Base-by-base conservation (phyloP, 2,113 vertebrate species). In the Andinoacara biseriatus region DNA sequence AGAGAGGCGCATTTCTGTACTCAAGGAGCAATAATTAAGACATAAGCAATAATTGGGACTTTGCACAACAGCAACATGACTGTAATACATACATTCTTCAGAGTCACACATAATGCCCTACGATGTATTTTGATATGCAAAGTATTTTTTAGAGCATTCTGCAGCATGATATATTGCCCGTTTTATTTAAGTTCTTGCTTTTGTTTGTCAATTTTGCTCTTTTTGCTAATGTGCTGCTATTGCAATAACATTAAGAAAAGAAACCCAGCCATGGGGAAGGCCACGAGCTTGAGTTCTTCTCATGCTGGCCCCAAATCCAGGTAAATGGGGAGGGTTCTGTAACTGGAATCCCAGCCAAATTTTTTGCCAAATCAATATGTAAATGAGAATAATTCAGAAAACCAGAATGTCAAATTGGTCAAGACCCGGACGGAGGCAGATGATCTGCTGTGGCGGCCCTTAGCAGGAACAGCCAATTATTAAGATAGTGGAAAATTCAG, bases 1-100 rank as follows among this genome's bases (percentile, higher is more conserved):
- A 75, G 79, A 80, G 61, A 77, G 60, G 72, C 60, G 62, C 59
- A 60, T 69, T 35, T 80, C 60, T 89, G 74, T 69, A 17, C 52
- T 80, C 35, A 63, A 78, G 65, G 5, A 33, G 49, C 67, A 65
- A 81, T 57, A 61, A 84, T 80, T 76, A 14, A 1, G 13, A 52
- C n/a, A n/a, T n/a, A n/a, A n/a, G n/a, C n/a, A n/a, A n/a, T n/a
- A n/a, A n/a, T n/a, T n/a, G n/a, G n/a, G n/a, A 62, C 33, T 58
- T 43, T 69, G 17, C 31, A 20, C 18, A 52, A 49, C 18, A 38
- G 43, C 33, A 78, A 24, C 2, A 2, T 14, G 11, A 58, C 54
- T 52, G 46, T 58, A 83, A 78, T 18, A 69, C 31, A 58, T 11
- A 77, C n/a, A 59, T 43, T 43, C 40, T 65, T 7, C 7, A 43